A percentile compares a stretch with the other conserved stretches of the same genome.
phyloP scores from a whole-genome alignment of 2,797 vertebrate genomes.

The Buceros bicornis region DNA sequence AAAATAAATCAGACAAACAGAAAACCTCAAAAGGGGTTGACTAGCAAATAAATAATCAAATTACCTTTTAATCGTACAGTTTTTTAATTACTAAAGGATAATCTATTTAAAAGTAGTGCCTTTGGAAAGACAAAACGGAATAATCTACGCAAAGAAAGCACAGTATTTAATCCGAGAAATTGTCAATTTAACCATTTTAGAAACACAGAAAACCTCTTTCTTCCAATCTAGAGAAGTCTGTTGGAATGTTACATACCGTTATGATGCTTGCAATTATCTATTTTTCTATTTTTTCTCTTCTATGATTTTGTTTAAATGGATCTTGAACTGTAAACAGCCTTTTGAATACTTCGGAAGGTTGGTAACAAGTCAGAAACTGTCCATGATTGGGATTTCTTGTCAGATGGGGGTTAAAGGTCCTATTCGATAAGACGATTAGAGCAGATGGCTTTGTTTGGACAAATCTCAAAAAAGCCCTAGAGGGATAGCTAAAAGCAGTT shows the following conservation, averaged over 20 bases:
- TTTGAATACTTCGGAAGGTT: neutral
- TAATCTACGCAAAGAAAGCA: neutral
- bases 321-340: neutral
- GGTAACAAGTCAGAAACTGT: neutral
- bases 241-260: neutral
- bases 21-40: neutral
- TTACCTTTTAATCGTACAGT: neutral
- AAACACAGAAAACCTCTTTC: neutral
- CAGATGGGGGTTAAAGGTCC: neutral
- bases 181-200: neutral
- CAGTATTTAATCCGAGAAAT: neutral
- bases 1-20: neutral
- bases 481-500: neutral
- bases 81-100: neutral
- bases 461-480: neutral
- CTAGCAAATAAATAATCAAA: neutral
- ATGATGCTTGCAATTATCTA: neutral
- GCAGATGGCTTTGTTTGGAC: neutral
- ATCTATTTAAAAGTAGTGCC: neutral
- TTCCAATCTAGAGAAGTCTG: neutral
- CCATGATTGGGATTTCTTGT: neutral
- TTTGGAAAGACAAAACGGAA: neutral
- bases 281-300: neutral
- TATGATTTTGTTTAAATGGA: neutral
- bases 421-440: fast-evolving